Evolutionary conservation across 2,113 vertebrate genomes (phyloP).

Genomic region (Cyanistes caeruleus): DNA sequence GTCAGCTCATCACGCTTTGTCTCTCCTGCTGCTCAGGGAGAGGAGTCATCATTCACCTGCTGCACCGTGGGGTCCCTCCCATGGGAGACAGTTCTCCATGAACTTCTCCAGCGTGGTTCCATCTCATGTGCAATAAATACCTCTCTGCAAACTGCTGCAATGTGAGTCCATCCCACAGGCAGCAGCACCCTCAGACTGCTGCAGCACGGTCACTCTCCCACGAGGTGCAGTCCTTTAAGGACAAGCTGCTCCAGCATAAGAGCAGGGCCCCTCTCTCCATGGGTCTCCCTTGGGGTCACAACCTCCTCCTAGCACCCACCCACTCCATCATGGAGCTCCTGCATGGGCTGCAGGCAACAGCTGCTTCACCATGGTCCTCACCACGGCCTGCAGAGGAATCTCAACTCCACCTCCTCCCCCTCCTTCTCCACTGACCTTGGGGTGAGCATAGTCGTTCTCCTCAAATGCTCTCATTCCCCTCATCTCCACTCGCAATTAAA

Average conservation of each 20-base stretch:
- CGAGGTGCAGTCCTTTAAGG: neutral
- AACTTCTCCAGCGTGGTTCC: neutral
- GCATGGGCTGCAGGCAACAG: neutral
- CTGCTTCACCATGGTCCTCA: neutral
- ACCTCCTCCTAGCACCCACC: neutral
- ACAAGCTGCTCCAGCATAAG: neutral
- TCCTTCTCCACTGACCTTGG: neutral
- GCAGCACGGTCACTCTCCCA: fast-evolving
- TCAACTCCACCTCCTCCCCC: fast-evolving
- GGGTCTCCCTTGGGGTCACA: neutral
- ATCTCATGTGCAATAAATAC: fast-evolving
- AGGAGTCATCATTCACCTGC: neutral
- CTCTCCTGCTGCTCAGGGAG: neutral
- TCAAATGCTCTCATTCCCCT: neutral
- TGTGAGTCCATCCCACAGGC: fast-evolving
- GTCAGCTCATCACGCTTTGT: no score
- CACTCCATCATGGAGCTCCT: fast-evolving
- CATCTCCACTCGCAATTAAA: neutral
- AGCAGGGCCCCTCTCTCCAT: neutral
- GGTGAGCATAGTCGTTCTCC: fast-evolving
- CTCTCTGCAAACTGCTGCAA: neutral
- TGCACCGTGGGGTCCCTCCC: fast-evolving
- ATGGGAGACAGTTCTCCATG: fast-evolving
- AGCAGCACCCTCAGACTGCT: neutral
- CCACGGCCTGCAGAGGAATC: neutral